A percentile compares a stretch with the other conserved stretches of the same genome.
Evolutionary conservation across 2,888 invertebrate species (phyloP).

Genomic region (Thecophora atra): DNA sequence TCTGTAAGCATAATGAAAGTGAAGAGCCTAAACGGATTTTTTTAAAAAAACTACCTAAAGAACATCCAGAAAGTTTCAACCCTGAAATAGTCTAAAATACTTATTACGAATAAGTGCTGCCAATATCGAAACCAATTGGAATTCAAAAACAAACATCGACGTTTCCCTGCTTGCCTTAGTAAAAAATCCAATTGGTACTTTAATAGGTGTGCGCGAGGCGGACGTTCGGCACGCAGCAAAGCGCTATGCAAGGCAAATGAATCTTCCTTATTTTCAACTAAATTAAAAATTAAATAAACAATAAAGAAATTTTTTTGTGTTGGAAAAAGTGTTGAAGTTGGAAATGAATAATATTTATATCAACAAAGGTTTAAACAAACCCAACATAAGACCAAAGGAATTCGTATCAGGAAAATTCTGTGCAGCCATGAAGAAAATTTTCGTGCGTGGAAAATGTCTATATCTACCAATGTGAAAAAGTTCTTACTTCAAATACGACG

Average conservation of each 20-base stretch:
- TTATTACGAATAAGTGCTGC: no score
- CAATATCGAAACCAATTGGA: slow-evolving; percentile 11
- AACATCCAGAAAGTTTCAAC: no score
- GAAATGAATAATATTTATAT: slow-evolving; percentile 12
- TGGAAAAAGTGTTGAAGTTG: neutral
- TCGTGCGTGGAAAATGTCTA: slow-evolving; percentile 45
- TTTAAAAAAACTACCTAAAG: no score
- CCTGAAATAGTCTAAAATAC: no score
- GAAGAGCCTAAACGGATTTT: no score
- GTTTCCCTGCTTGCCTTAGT: no score
- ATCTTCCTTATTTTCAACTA: slow-evolving; percentile 40
- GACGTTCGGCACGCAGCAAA: slow-evolving; percentile 47
- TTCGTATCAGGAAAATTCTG: slow-evolving; percentile 27
- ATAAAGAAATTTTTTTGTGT: neutral
- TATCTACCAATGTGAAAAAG: slow-evolving; percentile 44
- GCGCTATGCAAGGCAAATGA: slow-evolving; percentile 40
- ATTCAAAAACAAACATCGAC: no score
- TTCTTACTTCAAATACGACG: slow-evolving; percentile 42
- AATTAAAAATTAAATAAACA: slow-evolving; percentile 35
- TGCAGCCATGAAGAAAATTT: slow-evolving; percentile 39
- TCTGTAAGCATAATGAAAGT: no score
- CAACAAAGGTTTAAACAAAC: neutral
- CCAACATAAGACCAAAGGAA: slow-evolving; percentile 22
- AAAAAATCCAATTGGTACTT: no score
- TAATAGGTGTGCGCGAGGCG: slow-evolving; percentile 59